Evolutionary conservation across 2,113 vertebrate species (phyloP).

Genomic region (Siniperca knerii): DNA sequence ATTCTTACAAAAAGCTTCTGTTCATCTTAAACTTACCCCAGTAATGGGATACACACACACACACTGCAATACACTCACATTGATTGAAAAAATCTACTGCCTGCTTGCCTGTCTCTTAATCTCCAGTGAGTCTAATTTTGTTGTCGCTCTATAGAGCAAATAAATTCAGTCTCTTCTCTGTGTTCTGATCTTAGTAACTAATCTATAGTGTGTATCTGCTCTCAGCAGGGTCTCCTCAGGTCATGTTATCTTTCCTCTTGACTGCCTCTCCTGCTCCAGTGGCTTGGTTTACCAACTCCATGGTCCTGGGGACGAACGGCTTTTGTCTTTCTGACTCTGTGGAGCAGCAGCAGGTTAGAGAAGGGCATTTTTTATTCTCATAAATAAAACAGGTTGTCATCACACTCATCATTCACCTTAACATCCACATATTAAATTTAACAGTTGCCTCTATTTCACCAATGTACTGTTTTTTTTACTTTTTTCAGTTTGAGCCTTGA

Average conservation of each 20-base stretch:
- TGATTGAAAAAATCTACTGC: background rate
- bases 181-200: background rate
- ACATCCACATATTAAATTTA: background rate
- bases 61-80: background rate
- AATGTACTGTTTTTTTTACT: background rate
- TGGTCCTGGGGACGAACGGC: background rate
- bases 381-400: background rate
- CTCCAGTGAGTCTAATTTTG: background rate
- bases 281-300: background rate
- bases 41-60: background rate
- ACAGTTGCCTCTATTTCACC: background rate
- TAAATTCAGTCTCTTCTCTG: background rate
- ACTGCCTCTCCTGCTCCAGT: background rate
- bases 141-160: background rate
- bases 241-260: background rate
- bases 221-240: background rate
- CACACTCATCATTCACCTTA: too few relatives aligned
- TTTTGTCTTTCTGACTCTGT: background rate
- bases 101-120: slow-evolving; percentile 1
- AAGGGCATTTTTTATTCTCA: background rate
- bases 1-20: too few relatives aligned
- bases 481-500: background rate
- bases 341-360: background rate
- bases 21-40: too few relatives aligned
- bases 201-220: background rate